phyloP scores from a whole-genome alignment of 2,797 vertebrate genomes.

The Lepidocolaptes lacrymiger region DNA sequence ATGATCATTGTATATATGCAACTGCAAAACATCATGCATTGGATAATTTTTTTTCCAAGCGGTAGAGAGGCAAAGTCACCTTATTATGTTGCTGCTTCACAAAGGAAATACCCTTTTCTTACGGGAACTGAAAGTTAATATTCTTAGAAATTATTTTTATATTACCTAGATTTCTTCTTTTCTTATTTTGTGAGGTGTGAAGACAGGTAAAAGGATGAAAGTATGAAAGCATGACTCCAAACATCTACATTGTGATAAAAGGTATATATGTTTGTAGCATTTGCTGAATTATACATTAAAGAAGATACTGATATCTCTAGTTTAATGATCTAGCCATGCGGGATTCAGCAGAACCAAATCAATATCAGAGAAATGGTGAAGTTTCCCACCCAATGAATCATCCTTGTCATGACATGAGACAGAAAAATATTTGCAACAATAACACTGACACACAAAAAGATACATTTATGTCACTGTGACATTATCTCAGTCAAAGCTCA shows the following conservation, averaged over 20 bases:
- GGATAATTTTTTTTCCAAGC: not conserved
- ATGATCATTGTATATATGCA: not conserved
- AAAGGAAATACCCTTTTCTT: not conserved
- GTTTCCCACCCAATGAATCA: not conserved
- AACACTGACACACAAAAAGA: not conserved
- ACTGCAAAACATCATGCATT: not conserved
- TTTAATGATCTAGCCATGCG: not conserved
- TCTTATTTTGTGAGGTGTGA: not conserved
- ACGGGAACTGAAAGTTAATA: not conserved
- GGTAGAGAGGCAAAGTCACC: not conserved
- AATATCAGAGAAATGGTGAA: not conserved
- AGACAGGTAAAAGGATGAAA: not conserved
- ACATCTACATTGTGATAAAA: not conserved
- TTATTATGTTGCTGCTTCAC: not conserved
- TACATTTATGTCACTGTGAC: not conserved
- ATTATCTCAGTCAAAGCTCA: not conserved
- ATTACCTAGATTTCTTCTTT: not conserved
- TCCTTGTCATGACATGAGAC: not conserved
- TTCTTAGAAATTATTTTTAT: not conserved
- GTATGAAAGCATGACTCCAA: not conserved
- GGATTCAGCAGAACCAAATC: not conserved
- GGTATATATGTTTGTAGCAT: not conserved
- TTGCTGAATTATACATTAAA: not conserved
- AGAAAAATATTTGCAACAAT: slow-evolving; percentile 22
- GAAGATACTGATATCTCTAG: not conserved